These are phyloP conservation scores for Drosophila orosa DNA, from an alignment of 1,140 invertebrate species.

Conservation along the genomic window DNA sequence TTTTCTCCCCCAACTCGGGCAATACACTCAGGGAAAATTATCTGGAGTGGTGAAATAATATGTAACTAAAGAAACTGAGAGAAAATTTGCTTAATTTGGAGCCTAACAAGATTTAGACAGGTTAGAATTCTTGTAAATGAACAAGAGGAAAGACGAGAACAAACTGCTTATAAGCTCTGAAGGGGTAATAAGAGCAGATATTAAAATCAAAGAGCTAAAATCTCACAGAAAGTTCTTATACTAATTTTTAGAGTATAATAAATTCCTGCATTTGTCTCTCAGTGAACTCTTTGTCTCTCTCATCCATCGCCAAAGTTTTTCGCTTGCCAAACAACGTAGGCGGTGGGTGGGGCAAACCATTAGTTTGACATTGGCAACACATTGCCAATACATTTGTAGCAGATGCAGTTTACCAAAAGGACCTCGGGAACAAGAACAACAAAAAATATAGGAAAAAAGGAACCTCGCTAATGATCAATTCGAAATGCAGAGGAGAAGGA, in stretches of 20 bases:
- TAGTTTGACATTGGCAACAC: conserved; percentile 81
- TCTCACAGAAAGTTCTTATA: no score
- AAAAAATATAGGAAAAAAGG: not conserved
- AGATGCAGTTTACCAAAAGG: conserved; percentile 59
- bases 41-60: no score
- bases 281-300: conserved; percentile 17
- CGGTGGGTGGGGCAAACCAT: conserved; percentile 59
- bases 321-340: conserved; percentile 47
- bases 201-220: no score
- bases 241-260: no score
- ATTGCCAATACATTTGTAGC: conserved; percentile 81
- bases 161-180: no score
- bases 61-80: not conserved
- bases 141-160: not conserved
- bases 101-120: no score
- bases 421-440: conserved; percentile 22
- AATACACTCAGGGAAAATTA: conserved; percentile 1
- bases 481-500: not conserved
- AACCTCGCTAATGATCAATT: conserved; percentile 16
- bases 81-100: not conserved
- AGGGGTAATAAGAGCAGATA: no score
- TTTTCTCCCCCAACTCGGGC: conserved; percentile 54
- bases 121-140: not conserved
- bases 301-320: conserved; percentile 52
- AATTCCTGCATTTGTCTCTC: no score